Evolutionary conservation across 1,140 invertebrate genomes (phyloP).

Genomic region (Leptonema lineaticorne): DNA sequence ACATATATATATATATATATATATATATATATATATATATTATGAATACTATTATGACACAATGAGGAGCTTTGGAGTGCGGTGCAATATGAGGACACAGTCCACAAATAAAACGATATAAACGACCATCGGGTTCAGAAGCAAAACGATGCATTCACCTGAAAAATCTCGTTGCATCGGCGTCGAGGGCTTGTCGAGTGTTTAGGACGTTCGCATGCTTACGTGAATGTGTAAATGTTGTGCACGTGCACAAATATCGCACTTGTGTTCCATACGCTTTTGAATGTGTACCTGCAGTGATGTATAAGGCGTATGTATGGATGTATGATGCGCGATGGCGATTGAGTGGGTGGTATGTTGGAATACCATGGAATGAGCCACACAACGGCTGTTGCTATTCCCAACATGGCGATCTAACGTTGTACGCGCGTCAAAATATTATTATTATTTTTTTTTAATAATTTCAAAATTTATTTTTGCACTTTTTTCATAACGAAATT

Average conservation of each 20-base stretch:
- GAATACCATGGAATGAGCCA: conserved; percentile 14
- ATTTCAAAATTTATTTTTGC: too few species aligned
- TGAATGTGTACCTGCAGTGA: background rate
- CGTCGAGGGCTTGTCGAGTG: background rate
- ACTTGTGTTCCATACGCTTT: background rate
- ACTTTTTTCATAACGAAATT: too few species aligned
- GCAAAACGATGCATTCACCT: background rate
- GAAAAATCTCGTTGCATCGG: conserved; percentile 3
- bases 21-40: too few species aligned
- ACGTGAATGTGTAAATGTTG: background rate
- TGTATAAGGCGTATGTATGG: conserved; percentile 4
- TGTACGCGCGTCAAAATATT: conserved; percentile 26
- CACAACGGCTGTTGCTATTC: conserved; percentile 32
- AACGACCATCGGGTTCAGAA: background rate
- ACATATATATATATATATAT: too few species aligned
- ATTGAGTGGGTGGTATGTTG: conserved; percentile 16
- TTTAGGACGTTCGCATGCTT: background rate
- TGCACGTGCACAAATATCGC: background rate
- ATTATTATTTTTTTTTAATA: too few species aligned
- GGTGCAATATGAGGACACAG: too few species aligned
- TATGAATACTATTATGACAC: too few species aligned
- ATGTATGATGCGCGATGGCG: conserved; percentile 7
- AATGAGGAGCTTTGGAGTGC: too few species aligned
- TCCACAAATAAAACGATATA: too few species aligned
- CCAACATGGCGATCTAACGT: conserved; percentile 25